Evolutionary conservation across 1,140 invertebrate species (phyloP), one percentile per base, ranked within the genome.

Genomic region (Ostrea denselamellosa): DNA sequence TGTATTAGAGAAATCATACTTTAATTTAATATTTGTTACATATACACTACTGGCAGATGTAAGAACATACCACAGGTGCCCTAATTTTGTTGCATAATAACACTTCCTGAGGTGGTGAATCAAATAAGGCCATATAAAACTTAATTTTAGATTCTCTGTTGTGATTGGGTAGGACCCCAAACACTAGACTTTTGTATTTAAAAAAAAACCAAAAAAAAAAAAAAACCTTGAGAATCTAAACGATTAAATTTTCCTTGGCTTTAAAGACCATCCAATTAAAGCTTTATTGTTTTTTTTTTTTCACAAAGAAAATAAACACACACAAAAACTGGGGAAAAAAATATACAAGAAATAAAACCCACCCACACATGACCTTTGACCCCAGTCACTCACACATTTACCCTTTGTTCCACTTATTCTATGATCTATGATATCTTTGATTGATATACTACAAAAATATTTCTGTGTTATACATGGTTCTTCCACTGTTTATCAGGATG

Each of bases 371-470:
- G 28, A 25, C 68, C 68, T 71, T 22, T 34, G 25, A 77, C 68
- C 68, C 17, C 68, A 77, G 25, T 77, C 68, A 77, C 28, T 34
- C 68, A 34, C 25, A 28, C 28, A 34, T 10, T 68, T 68, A 25
- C 68, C 25, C 22, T 34, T 28, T 34, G 28, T 12, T 28, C 68
- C 68, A 77, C 28, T 77, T 34, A 25, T 25, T 28, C 22, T 34
- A 77, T 77, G 68, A 77, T 77, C 25, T 77, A 77, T 77, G 68
- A 77, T 12, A 25, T 77, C 68, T 77, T 77, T 77, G 68, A 77
- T 77, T 77, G 68, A 77, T 28, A 77, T 77, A 77, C 68, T 77
- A 77, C 68, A 77, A 77, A 77, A 77, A 77, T 77, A 77, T 77
- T 25, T 77, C 68, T 77, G 68, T 77, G 68, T 77, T 77, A 77